Evolutionary conservation across 1,140 invertebrate species (phyloP).

Genomic region (Nasonia giraulti): DNA sequence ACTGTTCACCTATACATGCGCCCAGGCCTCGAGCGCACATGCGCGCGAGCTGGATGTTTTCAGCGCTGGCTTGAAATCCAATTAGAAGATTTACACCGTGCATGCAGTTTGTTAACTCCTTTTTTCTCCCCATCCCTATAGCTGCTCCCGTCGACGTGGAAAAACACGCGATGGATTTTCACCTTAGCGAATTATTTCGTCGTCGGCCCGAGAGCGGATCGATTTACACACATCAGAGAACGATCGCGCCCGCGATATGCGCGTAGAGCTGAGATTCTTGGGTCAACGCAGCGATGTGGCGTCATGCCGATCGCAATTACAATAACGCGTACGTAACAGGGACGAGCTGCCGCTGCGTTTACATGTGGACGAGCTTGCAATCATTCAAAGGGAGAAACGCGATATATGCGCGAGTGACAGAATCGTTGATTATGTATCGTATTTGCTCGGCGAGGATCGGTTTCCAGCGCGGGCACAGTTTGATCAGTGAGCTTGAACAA

Average conservation of each 20-base stretch:
- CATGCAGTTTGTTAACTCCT: background rate
- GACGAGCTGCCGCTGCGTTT: background rate
- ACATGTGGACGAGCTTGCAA: background rate
- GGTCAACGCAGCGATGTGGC: too few relatives aligned
- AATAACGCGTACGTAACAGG: too few relatives aligned
- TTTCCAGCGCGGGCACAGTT: too few relatives aligned
- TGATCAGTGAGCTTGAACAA: too few relatives aligned
- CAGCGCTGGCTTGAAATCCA: background rate
- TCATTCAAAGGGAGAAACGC: background rate
- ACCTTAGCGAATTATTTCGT: too few relatives aligned
- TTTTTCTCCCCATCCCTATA: background rate
- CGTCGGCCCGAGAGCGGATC: too few relatives aligned
- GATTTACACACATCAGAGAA: too few relatives aligned
- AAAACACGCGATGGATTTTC: background rate
- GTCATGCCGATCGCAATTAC: too few relatives aligned
- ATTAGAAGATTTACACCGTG: background rate
- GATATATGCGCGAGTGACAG: background rate
- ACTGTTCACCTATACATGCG: background rate
- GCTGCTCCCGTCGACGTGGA: background rate
- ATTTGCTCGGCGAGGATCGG: too few relatives aligned
- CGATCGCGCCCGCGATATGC: too few relatives aligned
- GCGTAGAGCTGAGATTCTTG: too few relatives aligned
- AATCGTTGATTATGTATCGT: too few relatives aligned
- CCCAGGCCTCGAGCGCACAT: background rate
- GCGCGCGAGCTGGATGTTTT: background rate